Evolutionary conservation across 2,797 vertebrate species (phyloP).

Genomic region (Chaunax sp.): DNA sequence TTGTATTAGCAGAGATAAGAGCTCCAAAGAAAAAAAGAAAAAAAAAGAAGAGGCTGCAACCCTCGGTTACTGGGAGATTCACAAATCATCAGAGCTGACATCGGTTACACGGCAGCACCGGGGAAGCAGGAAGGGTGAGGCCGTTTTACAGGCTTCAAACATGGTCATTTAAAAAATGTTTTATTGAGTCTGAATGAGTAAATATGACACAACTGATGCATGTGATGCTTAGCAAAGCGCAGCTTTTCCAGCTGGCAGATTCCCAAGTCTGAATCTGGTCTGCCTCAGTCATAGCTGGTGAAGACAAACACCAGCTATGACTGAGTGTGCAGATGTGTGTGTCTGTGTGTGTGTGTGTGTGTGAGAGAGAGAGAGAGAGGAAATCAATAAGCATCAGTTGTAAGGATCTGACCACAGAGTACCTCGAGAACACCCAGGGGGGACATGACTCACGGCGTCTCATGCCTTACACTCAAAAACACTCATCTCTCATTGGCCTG

Average conservation of each 20-base stretch:
- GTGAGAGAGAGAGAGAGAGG: slow-evolving; percentile 9
- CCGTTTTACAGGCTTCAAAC: not conserved
- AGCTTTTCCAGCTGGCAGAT: slow-evolving; percentile 18
- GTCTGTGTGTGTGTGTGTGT: slow-evolving; percentile 26
- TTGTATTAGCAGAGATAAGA: slow-evolving; percentile 18
- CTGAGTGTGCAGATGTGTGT: slow-evolving; percentile 26
- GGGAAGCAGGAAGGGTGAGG: too few species aligned
- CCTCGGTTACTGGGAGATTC: not conserved
- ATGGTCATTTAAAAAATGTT: not conserved
- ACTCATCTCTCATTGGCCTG: slow-evolving; percentile 26
- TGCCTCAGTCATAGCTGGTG: slow-evolving; percentile 11
- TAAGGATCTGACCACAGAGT: slow-evolving; percentile 31
- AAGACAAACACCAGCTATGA: slow-evolving; percentile 17
- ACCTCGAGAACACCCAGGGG: slow-evolving; percentile 38
- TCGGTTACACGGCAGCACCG: not conserved
- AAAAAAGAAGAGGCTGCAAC: slow-evolving; percentile 1
- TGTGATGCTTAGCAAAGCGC: not conserved
- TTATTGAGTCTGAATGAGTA: not conserved
- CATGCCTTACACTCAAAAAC: slow-evolving; percentile 34
- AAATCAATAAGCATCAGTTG: slow-evolving; percentile 64
- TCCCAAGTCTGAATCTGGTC: slow-evolving; percentile 37
- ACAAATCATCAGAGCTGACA: slow-evolving; percentile 6
- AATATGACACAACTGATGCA: not conserved
- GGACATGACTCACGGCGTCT: slow-evolving; percentile 51
- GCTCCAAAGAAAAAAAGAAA: not conserved